phyloP scores from a whole-genome alignment of 1,140 invertebrate genomes.

The Wasmannia auropunctata region DNA sequence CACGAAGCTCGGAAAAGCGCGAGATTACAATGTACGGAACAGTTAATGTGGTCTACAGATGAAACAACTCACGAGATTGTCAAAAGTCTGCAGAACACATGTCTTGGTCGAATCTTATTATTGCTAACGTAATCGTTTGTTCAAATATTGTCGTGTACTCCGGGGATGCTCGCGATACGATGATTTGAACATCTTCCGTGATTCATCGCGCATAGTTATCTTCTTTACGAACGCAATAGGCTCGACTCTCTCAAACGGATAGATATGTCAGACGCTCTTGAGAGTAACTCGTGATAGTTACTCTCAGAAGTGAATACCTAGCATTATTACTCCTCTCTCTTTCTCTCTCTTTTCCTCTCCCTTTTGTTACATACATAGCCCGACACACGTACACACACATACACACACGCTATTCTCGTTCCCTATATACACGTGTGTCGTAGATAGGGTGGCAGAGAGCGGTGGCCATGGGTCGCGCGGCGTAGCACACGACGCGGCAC shows the following conservation, averaged over 20 bases:
- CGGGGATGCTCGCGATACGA: background rate
- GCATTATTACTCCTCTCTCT: constrained; percentile 47
- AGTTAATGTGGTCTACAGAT: background rate
- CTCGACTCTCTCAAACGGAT: background rate
- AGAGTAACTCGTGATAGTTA: constrained; percentile 30
- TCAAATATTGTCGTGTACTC: background rate
- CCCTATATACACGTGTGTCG: constrained; percentile 1
- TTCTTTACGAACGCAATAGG: background rate
- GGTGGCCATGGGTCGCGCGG: constrained; percentile 55
- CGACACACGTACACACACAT: background rate
- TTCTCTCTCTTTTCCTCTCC: background rate
- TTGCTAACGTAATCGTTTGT: background rate
- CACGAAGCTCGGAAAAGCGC: background rate
- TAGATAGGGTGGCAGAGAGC: constrained; percentile 53
- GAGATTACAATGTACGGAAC: background rate
- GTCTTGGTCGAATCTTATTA: background rate
- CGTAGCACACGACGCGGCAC: constrained; percentile 49
- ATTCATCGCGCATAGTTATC: background rate
- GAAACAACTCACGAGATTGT: constrained; percentile 7
- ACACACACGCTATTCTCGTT: constrained; percentile 22
- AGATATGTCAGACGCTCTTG: constrained; percentile 1
- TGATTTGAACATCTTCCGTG: background rate
- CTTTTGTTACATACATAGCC: background rate
- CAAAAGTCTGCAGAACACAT: background rate
- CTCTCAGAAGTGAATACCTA: constrained; percentile 1